Evolutionary conservation across 1,140 invertebrate species (phyloP), one percentile per base, ranked within the genome.

Genomic region (Eulimnadia texana): DNA sequence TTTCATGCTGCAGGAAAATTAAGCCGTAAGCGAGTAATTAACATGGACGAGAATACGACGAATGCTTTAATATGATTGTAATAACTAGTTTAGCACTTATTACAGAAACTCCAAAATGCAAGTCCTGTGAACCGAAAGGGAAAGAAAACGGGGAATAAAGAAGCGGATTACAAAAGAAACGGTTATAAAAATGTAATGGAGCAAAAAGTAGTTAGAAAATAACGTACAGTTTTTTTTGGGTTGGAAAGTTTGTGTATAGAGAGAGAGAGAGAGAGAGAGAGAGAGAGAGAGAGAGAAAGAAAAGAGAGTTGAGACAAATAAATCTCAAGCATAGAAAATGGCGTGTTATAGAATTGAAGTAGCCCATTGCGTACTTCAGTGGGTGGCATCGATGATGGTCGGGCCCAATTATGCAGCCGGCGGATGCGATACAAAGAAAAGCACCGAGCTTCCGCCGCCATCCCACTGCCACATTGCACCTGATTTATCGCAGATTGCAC

Each of bases 401-500:
- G 6, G 33, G 33, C 33, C 6, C 33, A 42, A 42, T 42, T 42
- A 42, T 42, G 33, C 33, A 42, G 33, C 33, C 33, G 33, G 33
- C 33, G 33, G 33, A 42, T 42, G 33, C 33, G 33, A 42, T 42
- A 42, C 33, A 42, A 42, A 42, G 33, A 42, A 42, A 42, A 42
- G 20, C 53, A 56, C 6, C 33, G 11, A 52, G 54, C 24, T 28
- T 24, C 54, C 54, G 54, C 29, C 29, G 54, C 24, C 29, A 28
- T 56, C 16, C 54, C 24, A 33, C 55, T 33, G 55, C 55, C 55
- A 57, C 55, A 42, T 57, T 57, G 55, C 55, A 57, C 55, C 55
- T 57, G 55, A 57, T 57, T 57, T 57, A 57, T 57, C n/a, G 55
- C 10, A 57, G 55, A 57, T 57, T 57, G 55, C 55, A 57, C 55